These are phyloP conservation scores for Hyperopisus bebe DNA, from an alignment of 2,113 vertebrate genomes.

Conservation along the genomic window DNA sequence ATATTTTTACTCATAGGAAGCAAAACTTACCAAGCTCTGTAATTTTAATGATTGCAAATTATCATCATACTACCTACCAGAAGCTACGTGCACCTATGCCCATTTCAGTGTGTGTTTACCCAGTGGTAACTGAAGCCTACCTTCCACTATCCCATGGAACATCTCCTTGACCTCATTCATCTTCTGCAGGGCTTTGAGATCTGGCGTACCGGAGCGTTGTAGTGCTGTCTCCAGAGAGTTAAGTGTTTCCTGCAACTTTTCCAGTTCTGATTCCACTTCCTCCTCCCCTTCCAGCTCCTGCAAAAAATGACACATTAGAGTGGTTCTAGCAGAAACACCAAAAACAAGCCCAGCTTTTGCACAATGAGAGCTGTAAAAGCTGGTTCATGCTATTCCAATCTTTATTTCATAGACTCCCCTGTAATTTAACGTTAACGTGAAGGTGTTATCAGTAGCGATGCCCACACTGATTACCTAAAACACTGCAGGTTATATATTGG, in stretches of 20 bases:
- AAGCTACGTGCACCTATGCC: neutral
- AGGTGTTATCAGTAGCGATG: neutral
- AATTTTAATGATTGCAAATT: neutral
- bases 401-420: neutral
- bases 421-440: neutral
- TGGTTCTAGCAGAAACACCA: neutral
- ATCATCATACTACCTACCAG: neutral
- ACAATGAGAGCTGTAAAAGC: neutral
- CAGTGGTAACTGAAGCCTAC: slow-evolving; percentile 50
- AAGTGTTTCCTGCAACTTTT: slow-evolving; percentile 57
- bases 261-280: slow-evolving; percentile 57
- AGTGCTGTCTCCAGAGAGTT: slow-evolving; percentile 57
- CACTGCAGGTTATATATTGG: neutral
- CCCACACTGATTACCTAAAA: neutral
- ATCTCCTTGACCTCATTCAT: slow-evolving; percentile 66
- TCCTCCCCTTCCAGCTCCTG: slow-evolving; percentile 61
- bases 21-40: neutral
- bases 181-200: slow-evolving; percentile 78
- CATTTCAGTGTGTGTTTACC: neutral
- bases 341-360: neutral
- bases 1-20: neutral
- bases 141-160: slow-evolving; percentile 69
- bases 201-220: slow-evolving; percentile 69
- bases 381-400: neutral
- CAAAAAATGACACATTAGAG: neutral